Evolutionary conservation across 2,888 invertebrate genomes (phyloP).

Genomic region (Drosophila infuscata): DNA sequence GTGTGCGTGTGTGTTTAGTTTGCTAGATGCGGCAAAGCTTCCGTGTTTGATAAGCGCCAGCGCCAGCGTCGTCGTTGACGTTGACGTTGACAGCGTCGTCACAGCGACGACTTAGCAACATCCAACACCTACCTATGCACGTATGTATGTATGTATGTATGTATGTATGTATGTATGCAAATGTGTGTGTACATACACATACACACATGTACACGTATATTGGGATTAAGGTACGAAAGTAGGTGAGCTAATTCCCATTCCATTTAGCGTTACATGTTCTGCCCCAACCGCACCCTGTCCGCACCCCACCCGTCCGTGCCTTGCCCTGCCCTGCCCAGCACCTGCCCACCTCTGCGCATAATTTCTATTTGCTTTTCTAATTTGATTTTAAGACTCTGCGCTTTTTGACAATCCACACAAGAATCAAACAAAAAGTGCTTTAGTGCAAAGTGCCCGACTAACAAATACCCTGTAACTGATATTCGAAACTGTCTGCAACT

Average conservation of each 20-base stretch:
- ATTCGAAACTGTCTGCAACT: background rate
- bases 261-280: background rate
- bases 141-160: background rate
- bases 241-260: constrained; percentile 19
- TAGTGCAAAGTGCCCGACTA: background rate
- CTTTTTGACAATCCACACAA: constrained; percentile 1
- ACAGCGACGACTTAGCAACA: constrained; percentile 57
- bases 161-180: background rate
- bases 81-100: constrained; percentile 9
- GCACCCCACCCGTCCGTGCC: background rate
- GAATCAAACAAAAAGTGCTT: background rate
- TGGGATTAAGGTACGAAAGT: constrained; percentile 9
- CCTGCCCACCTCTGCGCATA: constrained; percentile 31
- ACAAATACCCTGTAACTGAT: background rate
- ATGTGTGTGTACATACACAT: background rate
- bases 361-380: constrained; percentile 73
- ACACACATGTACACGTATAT: background rate
- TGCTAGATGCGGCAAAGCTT: constrained; percentile 64
- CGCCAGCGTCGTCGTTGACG: constrained; percentile 23
- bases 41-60: constrained; percentile 74
- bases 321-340: background rate
- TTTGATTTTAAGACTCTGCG: constrained; percentile 57
- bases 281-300: background rate
- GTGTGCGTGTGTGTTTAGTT: constrained; percentile 39
- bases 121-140: constrained; percentile 17